These are phyloP conservation scores for Sesamia nonagrioides DNA, from an alignment of 1,140 invertebrate species.

Conservation along the genomic window DNA sequence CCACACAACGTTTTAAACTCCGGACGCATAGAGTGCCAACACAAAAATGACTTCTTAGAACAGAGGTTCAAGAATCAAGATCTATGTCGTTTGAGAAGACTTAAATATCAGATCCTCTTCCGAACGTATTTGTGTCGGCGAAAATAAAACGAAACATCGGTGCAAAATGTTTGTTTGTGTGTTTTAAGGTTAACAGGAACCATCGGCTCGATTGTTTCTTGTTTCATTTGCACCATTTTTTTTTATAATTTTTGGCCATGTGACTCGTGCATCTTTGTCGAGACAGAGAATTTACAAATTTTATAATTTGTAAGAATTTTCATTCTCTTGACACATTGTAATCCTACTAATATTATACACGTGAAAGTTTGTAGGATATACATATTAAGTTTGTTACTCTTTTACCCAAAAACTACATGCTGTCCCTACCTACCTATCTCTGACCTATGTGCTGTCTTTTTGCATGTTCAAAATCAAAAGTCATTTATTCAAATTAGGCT, in stretches of 20 bases:
- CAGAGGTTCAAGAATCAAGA: slow-evolving; percentile 82
- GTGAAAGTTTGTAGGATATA: no score
- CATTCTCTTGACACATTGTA: neutral
- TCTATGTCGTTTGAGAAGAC: slow-evolving; percentile 70
- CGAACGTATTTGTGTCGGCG: slow-evolving; percentile 57
- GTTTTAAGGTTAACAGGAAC: neutral
- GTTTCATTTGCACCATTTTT: slow-evolving; percentile 27
- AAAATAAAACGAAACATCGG: slow-evolving; percentile 35
- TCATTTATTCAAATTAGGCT: no score
- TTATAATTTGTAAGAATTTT: neutral
- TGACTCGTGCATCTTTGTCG: neutral
- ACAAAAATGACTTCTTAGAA: slow-evolving; percentile 81
- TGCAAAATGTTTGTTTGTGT: slow-evolving; percentile 21
- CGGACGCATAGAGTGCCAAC: slow-evolving; percentile 78
- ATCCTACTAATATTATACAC: no score
- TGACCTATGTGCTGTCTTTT: no score
- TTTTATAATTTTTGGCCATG: slow-evolving; percentile 20
- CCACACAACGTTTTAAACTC: slow-evolving; percentile 71
- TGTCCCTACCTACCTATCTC: no score
- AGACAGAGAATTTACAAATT: neutral
- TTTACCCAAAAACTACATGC: no score
- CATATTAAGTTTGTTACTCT: no score
- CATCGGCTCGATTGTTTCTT: neutral
- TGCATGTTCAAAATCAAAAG: no score
- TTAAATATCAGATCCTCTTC: slow-evolving; percentile 73